Conservation (phyloP, 2,888 invertebrate genomes). For the Dasypolia templi region DNA sequence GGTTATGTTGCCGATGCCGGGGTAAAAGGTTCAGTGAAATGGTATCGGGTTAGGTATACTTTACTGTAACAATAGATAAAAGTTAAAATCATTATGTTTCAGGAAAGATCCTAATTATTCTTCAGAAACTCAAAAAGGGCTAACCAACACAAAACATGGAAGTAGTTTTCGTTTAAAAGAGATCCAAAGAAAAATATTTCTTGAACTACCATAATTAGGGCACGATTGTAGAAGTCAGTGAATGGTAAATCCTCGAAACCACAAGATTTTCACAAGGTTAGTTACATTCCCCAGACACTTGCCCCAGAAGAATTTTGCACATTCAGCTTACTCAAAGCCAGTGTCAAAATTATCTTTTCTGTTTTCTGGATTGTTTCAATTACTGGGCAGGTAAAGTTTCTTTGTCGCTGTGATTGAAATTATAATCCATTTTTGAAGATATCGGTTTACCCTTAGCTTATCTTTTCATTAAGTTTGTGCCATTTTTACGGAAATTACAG, state of each 20-base stretch:
- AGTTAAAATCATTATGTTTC: background rate
- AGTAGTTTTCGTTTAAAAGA: too few relatives aligned
- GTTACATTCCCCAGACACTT: slow-evolving; percentile 19
- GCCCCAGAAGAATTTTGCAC: slow-evolving; percentile 1
- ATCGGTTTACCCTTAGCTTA: background rate
- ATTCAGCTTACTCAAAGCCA: slow-evolving; percentile 10
- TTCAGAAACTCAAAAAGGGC: background rate
- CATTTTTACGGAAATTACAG: background rate
- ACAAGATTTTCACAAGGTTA: slow-evolving; percentile 23
- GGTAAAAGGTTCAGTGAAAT: background rate
- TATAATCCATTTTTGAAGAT: background rate
- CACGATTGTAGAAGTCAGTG: slow-evolving; percentile 15
- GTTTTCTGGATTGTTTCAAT: slow-evolving; percentile 14
- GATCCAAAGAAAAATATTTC: slow-evolving; percentile 31
- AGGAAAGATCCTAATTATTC: background rate
- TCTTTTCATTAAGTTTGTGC: background rate
- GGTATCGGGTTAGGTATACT: background rate
- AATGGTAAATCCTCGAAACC: slow-evolving; percentile 16
- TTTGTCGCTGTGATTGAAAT: slow-evolving; percentile 2
- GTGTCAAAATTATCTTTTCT: slow-evolving; percentile 3
- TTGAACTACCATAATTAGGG: slow-evolving; percentile 57
- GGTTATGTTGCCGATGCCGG: background rate
- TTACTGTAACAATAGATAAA: background rate
- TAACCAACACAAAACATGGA: background rate
- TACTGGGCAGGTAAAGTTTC: slow-evolving; percentile 4